A percentile compares a stretch with the other conserved stretches of the same genome.
Conservation (phyloP, 30 jellyfish, hydroid and myxozoan genomes). For the Hydractinia echinata region DNA sequence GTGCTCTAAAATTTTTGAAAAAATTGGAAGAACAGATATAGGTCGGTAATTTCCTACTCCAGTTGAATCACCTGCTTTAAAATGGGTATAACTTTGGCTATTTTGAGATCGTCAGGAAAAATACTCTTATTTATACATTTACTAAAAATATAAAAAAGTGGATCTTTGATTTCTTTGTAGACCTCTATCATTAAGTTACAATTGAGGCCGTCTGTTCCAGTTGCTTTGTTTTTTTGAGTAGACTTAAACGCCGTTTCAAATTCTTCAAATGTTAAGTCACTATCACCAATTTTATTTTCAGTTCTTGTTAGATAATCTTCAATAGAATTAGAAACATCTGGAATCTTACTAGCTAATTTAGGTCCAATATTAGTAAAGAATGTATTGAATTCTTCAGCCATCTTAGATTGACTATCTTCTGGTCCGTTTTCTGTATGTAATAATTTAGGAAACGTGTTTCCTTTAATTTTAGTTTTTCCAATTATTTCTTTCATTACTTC, state of each 20-base stretch:
- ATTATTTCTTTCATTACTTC: no score
- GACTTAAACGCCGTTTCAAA: not conserved
- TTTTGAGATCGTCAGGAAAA: no score
- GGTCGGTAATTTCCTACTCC: not conserved
- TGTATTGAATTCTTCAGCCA: no score
- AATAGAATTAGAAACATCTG: not conserved
- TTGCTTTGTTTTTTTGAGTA: not conserved
- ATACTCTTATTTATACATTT: no score
- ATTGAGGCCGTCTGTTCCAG: not conserved
- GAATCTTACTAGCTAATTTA: not conserved
- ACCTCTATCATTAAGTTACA: not conserved
- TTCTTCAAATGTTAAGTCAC: not conserved
- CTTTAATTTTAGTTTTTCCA: no score
- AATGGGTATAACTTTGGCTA: no score
- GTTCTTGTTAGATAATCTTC: not conserved
- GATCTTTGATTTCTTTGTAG: not conserved
- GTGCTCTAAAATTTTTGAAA: not conserved
- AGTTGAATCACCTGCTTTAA: no score
- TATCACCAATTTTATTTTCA: not conserved
- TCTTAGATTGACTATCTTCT: no score
- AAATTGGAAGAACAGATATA: constrained; percentile 2
- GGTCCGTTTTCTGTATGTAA: no score
- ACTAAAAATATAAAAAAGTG: not conserved
- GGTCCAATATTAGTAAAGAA: no score
- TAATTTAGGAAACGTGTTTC: no score